Evolutionary conservation across 1,140 invertebrate genomes (phyloP), one percentile per base, ranked within the genome.

Genomic region (Bombus fervidus): DNA sequence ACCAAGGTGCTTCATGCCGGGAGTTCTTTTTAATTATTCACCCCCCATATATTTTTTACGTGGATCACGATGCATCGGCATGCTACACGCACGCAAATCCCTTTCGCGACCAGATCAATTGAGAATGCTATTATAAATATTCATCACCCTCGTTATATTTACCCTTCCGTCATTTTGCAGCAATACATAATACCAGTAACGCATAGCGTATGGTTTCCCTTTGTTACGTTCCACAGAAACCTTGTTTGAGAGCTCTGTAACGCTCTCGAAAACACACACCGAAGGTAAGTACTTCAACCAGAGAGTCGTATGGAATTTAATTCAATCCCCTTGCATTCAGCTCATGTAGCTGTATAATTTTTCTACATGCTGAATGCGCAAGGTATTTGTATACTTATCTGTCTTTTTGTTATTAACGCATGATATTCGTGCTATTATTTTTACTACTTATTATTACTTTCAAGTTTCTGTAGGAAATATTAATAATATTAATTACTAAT

Each of bases 61-160:
- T 68, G 69, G 59, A 78, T 73, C 87, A 80, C 64, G 81, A 90
- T 83, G 83, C 86, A 90, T 84, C 73, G 85, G 68, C 83, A 72
- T 74, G 71, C 75, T 47, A 31, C 37, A 37, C 47, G 31, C n/a
- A 72, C 18, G 31, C 34, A 66, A 81, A 72, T 57, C 81, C 85
- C 82, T 82, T 43, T 80, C 64, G 59, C 47, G 31, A 66, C 31
- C 43, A 43, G 43, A 83, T 86, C 88, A 89, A 87, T 87, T 85
- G 81, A 80, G 74, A 87, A 64, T 78, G 83, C 57, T 76, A 87
- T 80, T 87, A 91, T 91, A 91, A 91, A 91, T 91, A 91, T 91
- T 91, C 88, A 91, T 91, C 84, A 79, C 78, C 86, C 86, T 91
- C 90, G 90, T 91, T 91, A 91, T 90, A 89, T 91, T 91, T 89